Base-by-base conservation (phyloP, 2,113 vertebrate genomes). In the Pleuronectes platessa region DNA sequence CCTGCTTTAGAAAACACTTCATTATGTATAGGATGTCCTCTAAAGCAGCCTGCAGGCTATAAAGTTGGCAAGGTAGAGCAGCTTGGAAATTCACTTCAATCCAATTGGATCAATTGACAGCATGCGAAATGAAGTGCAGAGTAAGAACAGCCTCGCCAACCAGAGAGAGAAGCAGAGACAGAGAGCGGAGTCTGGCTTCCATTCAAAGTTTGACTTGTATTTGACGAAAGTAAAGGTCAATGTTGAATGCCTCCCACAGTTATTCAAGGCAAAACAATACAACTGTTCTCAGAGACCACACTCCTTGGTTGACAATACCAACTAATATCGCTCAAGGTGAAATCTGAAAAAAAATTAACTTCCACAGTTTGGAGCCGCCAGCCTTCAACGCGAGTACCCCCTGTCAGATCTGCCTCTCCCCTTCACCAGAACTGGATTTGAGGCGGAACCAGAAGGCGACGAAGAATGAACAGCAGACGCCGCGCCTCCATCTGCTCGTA, bases 1-100 rank as follows among this genome's bases (percentile, higher is more conserved):
- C 81, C 68, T 87, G 59, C 76, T 89, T 89, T 83, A 70, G 60
- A 68, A 77, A 79, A 72, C 75, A 72, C 78, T 88, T 82, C n/a
- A 74, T 85, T 80, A 70, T 51, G 80, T 89, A 70, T 77, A 62
- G 70, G 54, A 68, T 82, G 82, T 74, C 71, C 71, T 88, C 79
- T 73, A 64, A 75, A 78, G 62, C 61, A 47, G 70, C 54, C 67
- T 79, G 54, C 24, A 49, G 73, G 76, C 61, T 60, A 65, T 61
- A 64, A 76, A 76, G 61, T 26, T 66, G 64, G 27, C 59, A 76
- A 45, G 64, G 17, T 53, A 21, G 20, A 76, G 49, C 58, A 54
- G 47, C 49, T 68, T 82, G 63, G 82, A 82, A 84, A 82, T 70
- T 62, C 13, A 82, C 61, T 76, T 78, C 73, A 85, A 81, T 35